Evolutionary conservation across 2,888 invertebrate species (phyloP), one percentile per base, ranked within the genome.

Genomic region (Abrostola triplasia): DNA sequence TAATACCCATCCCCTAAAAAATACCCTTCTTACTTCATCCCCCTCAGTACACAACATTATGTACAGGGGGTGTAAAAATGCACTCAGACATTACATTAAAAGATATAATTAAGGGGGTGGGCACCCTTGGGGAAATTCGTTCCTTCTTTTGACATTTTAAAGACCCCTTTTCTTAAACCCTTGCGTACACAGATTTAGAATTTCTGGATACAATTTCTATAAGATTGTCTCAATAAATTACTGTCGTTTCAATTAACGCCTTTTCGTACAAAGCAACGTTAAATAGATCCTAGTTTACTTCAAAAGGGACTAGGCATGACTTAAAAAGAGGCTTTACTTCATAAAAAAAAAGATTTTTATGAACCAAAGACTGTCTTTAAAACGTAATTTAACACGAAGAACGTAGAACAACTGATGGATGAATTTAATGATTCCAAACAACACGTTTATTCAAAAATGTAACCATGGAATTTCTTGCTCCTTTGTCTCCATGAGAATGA

Each of bases 91-190:
- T 91, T 88, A 91, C 92, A 93, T 93, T 94, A 92, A 92, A 93
- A 94, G 92, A 93, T 93, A 92, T 94, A 94, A 94, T 94, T 93
- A 93, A 92, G 90, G 91, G 91, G 91, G 90, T 84, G 85, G 84
- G 88, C 84, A 92, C 93, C 90, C 90, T 80, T 82, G 88, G 92
- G 92, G 91, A 92, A 90, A 88, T 76, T 90, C 88, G 89, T 78
- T 80, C 90, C 92, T 94, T 94, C 93, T 94, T 94, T 94, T 90
- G 92, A 92, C 92, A 89, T 94, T 94, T 94, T 91, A 92, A 91
- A 90, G 89, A 84, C 90, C 92, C 92, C 90, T 90, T 91, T 92
- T 91, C 91, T 92, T 91, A 89, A 88, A 83, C 88, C 88, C 89
- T 81, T 73, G 62, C 13, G 0, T 59, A 75, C 81, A 51, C 50